Conservation (phyloP, 2,797 vertebrate genomes). For the Labeo calbasu region DNA sequence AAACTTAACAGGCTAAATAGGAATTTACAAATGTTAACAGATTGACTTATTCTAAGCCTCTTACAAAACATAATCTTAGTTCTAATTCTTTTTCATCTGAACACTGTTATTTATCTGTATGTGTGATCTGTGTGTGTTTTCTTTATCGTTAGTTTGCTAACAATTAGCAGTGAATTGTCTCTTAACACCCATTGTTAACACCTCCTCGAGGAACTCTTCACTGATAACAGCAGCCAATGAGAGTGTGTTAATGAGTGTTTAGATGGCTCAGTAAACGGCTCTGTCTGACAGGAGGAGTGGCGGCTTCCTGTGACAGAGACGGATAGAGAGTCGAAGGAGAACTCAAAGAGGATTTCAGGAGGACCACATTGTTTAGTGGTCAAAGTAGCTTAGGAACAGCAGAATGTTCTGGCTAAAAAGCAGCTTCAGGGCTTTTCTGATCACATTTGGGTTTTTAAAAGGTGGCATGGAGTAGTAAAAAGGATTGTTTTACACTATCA, state of each 20-base stretch:
- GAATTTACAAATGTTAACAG: not conserved
- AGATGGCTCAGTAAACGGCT: slow-evolving; percentile 12
- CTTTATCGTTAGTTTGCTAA: not conserved
- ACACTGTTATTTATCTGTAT: not conserved
- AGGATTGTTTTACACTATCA: not conserved
- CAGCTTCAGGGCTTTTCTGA: not conserved
- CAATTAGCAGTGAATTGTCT: not conserved
- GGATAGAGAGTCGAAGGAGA: slow-evolving; percentile 40
- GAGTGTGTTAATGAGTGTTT: slow-evolving; percentile 19
- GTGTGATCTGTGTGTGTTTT: not conserved
- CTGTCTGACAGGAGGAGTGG: not conserved
- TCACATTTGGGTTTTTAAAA: not conserved
- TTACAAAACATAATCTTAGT: not conserved
- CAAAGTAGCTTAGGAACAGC: not conserved
- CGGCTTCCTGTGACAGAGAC: not conserved
- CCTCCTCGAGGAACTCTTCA: slow-evolving; percentile 7
- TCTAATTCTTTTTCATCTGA: not conserved
- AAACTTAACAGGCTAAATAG: not conserved
- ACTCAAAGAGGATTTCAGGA: not conserved
- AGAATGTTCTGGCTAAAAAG: not conserved
- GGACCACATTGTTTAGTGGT: not conserved
- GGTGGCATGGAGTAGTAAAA: not conserved
- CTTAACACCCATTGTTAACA: not conserved
- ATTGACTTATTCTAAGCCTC: not conserved
- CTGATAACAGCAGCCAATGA: not conserved